These are phyloP conservation scores for Habrosyne pyritoides DNA, from an alignment of 2,888 invertebrate genomes.

Conservation along the genomic window DNA sequence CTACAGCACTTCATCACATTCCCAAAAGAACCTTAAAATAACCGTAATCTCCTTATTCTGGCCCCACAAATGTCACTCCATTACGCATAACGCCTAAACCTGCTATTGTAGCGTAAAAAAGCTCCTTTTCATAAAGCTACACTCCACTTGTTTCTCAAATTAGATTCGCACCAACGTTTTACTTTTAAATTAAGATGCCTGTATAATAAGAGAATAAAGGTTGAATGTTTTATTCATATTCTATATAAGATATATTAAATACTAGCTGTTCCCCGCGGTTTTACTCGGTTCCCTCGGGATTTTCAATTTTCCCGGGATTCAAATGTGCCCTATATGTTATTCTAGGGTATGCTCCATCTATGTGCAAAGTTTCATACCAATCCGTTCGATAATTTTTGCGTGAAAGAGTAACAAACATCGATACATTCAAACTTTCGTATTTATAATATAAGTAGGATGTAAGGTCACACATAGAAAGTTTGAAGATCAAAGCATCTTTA, in stretches of 20 bases:
- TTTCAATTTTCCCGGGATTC: too few relatives aligned
- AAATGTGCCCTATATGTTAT: too few relatives aligned
- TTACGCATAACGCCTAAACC: conserved; percentile 34
- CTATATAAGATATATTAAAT: neutral
- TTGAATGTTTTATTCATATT: neutral
- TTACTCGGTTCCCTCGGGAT: too few relatives aligned
- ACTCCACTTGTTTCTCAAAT: conserved; percentile 14
- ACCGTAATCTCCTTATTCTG: conserved; percentile 38
- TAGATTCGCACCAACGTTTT: neutral
- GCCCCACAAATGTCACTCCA: conserved; percentile 40
- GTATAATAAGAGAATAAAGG: neutral
- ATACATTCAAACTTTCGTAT: too few relatives aligned
- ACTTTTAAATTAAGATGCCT: neutral
- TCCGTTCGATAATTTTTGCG: too few relatives aligned
- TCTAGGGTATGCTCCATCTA: too few relatives aligned
- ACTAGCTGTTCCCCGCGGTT: too few relatives aligned
- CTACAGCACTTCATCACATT: neutral
- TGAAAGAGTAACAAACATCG: too few relatives aligned
- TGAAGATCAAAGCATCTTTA: too few relatives aligned
- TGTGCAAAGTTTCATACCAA: too few relatives aligned
- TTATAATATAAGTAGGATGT: too few relatives aligned
- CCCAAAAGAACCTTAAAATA: conserved; percentile 20
- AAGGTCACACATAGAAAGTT: too few relatives aligned
- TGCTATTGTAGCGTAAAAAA: conserved; percentile 34
- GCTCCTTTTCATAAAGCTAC: conserved; percentile 26